phyloP scores from a whole-genome alignment of 2,888 invertebrate genomes.

The Carcina quercana region DNA sequence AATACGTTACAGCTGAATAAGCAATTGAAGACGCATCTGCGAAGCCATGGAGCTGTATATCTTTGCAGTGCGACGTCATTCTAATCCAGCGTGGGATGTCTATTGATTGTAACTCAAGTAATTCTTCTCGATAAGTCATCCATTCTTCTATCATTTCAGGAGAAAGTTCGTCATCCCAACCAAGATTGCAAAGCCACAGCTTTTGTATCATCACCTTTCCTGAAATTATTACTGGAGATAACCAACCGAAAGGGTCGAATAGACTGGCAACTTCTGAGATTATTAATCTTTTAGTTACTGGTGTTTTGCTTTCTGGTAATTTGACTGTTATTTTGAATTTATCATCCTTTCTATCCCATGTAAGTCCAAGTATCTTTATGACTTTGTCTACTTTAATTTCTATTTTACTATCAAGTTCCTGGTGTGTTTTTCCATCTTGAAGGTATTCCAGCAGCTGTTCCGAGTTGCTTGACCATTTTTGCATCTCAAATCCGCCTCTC shows the following conservation, averaged over 20 bases:
- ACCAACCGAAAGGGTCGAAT: constrained; percentile 11
- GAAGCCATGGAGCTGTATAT: constrained; percentile 17
- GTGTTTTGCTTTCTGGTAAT: not conserved
- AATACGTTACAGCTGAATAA: constrained; percentile 17
- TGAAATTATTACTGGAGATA: constrained; percentile 5
- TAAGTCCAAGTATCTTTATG: constrained; percentile 4
- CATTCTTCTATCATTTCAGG: constrained; percentile 6
- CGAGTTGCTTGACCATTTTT: constrained; percentile 10
- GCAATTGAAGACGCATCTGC: constrained; percentile 16
- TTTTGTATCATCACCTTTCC: constrained; percentile 10
- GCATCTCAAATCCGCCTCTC: constrained; percentile 5
- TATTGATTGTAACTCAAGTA: constrained; percentile 1
- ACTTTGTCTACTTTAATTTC: constrained; percentile 1
- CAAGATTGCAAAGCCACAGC: constrained; percentile 6
- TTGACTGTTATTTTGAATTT: not conserved
- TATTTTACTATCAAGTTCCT: not conserved
- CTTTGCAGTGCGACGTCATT: not conserved
- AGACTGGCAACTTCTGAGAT: constrained; percentile 5
- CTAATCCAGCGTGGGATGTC: constrained; percentile 11
- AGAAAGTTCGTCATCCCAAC: constrained; percentile 9
- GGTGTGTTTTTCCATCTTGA: too few relatives aligned
- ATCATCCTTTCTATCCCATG: constrained; percentile 1
- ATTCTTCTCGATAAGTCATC: constrained; percentile 4
- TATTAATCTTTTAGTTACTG: constrained; percentile 5
- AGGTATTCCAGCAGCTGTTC: not conserved